Base-by-base conservation (phyloP, 1,140 invertebrate species). In the Campoletis sonorensis region DNA sequence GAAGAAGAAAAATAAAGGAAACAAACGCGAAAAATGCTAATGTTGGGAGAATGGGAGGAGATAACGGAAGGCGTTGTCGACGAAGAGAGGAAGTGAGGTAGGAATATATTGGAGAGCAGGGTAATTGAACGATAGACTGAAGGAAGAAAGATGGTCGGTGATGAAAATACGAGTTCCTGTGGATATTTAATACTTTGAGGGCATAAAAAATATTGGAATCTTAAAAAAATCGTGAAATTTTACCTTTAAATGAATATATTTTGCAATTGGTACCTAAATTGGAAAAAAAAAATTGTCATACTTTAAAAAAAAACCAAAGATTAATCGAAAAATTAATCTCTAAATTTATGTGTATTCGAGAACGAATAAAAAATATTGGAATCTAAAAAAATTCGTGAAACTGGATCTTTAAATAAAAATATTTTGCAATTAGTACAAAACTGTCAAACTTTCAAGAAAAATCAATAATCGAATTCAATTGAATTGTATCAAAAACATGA, bases 21-120 rank as follows among this genome's bases (percentile, higher is more conserved):
- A 10, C 33, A 30, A 71, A 21, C 5, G 68, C 11, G 33, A 40
- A 71, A 21, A 71, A 77, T 77, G 73, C 21, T 77, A 54, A 77
- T 77, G 58, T 18, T n/a, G 72, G 30, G 58, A 54, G 18, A 64
- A 64, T 4, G n/a, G 40, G 23, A 77, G 73, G 18, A 77, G 21
- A 51, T 77, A 77, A 77, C 73, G 73, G 58, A 58, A 58, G 54
- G 49, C 18, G 73, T 54, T 77, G 15, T 18, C 40, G 33, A 7
- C n/a, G 73, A 77, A 77, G 2, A n/a, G 33, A 71, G 68, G 33
- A 37, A 40, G 23, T 58, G 4, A 58, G 54, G 21, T n/a, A 58
- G 21, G 21, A 10, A 11, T 71, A 40, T 30, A 71, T 27, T 15
- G 68, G 4, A 40, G 18, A 23, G 30, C 16, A 33, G 73, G 73